Percentiles rank a stretch among this genome's conserved stretches.
Evolutionary conservation across 2,888 invertebrate species (phyloP).

Genomic region (Tachina fera): DNA sequence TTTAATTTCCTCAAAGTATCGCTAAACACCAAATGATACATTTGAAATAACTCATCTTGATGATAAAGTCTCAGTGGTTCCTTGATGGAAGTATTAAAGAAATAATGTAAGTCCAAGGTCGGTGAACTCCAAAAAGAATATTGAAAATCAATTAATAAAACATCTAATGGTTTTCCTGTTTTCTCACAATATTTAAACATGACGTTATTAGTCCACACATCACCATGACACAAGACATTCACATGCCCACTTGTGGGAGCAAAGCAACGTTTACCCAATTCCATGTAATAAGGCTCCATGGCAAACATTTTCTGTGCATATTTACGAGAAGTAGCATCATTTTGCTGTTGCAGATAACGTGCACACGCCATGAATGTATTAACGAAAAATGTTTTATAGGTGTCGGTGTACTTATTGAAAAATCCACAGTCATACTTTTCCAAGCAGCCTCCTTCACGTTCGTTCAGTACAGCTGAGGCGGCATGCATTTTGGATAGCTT

Average conservation of each 20-base stretch:
- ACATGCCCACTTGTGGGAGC: conserved; percentile 76
- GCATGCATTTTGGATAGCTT: conserved; percentile 84
- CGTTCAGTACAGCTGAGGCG: conserved; percentile 83
- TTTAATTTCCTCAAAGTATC: conserved; percentile 76
- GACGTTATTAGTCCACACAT: conserved; percentile 82
- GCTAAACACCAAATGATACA: conserved; percentile 77
- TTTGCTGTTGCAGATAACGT: conserved; percentile 75
- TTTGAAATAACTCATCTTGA: conserved; percentile 78
- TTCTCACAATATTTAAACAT: conserved; percentile 80
- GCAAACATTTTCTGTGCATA: conserved; percentile 78
- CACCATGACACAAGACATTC: conserved; percentile 81
- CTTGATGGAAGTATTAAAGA: conserved; percentile 80
- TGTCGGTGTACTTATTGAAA: conserved; percentile 80
- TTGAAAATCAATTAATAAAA: conserved; percentile 81
- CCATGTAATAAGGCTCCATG: conserved; percentile 79
- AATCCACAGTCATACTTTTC: conserved; percentile 80
- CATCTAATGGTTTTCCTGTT: conserved; percentile 77
- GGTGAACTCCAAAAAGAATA: conserved; percentile 82
- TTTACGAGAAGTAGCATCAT: conserved; percentile 71
- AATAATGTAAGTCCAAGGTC: conserved; percentile 80
- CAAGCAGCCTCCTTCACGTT: conserved; percentile 76
- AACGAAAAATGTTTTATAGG: conserved; percentile 79
- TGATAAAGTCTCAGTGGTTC: conserved; percentile 78
- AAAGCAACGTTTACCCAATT: conserved; percentile 79
- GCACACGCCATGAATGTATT: conserved; percentile 79